Evolutionary conservation across 37 sponge, comb jelly and placozoan species (phyloP), one percentile per base, ranked within the genome.

Genomic region (Haliclona indistincta): DNA sequence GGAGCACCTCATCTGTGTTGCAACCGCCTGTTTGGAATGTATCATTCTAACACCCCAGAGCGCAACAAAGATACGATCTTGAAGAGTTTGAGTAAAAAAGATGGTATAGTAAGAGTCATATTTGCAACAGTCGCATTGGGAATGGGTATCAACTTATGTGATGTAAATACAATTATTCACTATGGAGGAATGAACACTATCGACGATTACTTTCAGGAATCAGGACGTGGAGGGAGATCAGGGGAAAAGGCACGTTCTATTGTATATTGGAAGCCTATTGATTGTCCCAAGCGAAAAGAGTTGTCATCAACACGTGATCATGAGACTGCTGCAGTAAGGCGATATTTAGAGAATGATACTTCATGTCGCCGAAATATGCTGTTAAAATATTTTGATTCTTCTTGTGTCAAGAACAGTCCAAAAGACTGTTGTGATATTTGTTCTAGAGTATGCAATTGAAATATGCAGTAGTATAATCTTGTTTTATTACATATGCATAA

Each of bases 121-220:
- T 84, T 84, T 78, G 85, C 85, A 6, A 84, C 85, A 20, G 56
- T 70, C 3, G 85, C 85, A 26, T 64, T 84, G 2, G 85, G 79
- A 36, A 78, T 84, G 85, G 81, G 73, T 23, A 63, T 80, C 20
- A 60, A 80, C 49, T 35, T 80, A 8, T 8, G 17, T 38, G 65
- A 56, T 52, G 71, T 84, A 13, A 78, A 77, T 51, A 37, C 22
- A 29, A 68, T 77, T 40, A 69, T 77, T 37, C 85, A 77, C 53
- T 68, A 84, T 61, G 85, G 85, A 6, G 78, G 76, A 34, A 78
- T 78, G 28, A 68, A 38, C 15, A 54, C 58, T 54, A 47, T 80
- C 25, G 71, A 80, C 2, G 71, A 80, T 40, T 80, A 71, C 72
- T 74, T 80, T 23, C 81, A 80, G 43, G 81, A 80, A 54, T 54